Base-by-base conservation (phyloP, 2,113 vertebrate species). In the Trinectes maculatus region DNA sequence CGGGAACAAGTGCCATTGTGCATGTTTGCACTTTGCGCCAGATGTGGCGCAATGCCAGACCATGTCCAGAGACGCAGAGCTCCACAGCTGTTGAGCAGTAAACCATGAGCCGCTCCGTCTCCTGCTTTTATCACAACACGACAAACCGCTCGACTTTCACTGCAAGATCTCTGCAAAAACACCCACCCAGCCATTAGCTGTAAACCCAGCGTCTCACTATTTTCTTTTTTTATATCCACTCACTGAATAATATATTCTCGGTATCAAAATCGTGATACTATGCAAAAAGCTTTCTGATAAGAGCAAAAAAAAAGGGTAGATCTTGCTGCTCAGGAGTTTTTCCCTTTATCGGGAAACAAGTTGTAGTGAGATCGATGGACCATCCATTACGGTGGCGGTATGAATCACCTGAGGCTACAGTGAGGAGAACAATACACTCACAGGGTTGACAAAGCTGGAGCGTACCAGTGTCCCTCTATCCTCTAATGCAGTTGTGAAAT, bases 191-290 rank as follows among this genome's bases (percentile, higher is more conserved):
- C 76, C 64, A 77, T 65, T 51, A 79, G 51, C 55, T 57, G 56
- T 71, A 74, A 76, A 67, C 15, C 49, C 31, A 69, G 57, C 48
- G 67, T 56, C 68, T 69, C 58, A 25, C 33, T 53, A n/a, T 28
- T n/a, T 9, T 16, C 2, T 15, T 22, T 68, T 66, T 73, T 49
- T 63, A 72, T 76, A 77, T 66, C 71, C 69, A 53, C 59, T 71
- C 52, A 79, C 68, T 85, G 74, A 84, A 86, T 88, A 83, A 83
- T 81, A 76, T 74, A 82, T 85, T 79, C 69, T 77, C 37, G 53
- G 69, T 77, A 74, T 81, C 49, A 79, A 85, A 86, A 86, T 72
- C 59, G 57, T 62, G 58, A 84, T 77, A 62, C 53, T 58, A 46
- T 83, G 77, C 65, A 75, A 79, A 77, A 86, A 76, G 85, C 61